phyloP scores from a whole-genome alignment of 2,113 vertebrate species.

The Mastomys natalensis region DNA sequence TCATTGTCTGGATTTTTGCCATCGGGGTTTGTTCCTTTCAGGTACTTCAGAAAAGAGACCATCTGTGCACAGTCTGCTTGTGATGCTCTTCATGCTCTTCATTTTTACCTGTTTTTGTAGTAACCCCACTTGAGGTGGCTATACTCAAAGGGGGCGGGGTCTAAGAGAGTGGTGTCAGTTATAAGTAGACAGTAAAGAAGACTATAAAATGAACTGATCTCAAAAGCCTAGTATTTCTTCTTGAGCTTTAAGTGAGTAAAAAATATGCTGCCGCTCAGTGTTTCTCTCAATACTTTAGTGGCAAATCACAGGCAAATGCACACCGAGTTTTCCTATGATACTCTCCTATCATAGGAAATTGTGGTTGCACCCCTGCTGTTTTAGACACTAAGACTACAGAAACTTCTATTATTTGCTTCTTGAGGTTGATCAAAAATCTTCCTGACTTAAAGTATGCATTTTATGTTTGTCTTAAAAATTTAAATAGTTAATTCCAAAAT shows the following conservation, averaged over 20 bases:
- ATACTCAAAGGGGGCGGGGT: too few relatives aligned
- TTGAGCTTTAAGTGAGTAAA: conserved; percentile 41
- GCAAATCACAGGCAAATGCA: conserved; percentile 20
- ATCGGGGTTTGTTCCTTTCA: neutral
- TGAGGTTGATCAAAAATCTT: conserved; percentile 14
- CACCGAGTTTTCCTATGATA: neutral
- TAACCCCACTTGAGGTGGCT: neutral
- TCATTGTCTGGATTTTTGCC: neutral
- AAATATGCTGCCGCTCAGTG: conserved; percentile 2
- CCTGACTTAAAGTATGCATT: conserved; percentile 18
- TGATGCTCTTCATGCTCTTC: neutral
- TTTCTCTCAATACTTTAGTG: neutral
- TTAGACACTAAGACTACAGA: neutral
- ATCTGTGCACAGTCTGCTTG: neutral
- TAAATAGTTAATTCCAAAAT: conserved; percentile 30
- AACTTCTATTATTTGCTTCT: neutral
- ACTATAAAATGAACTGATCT: neutral
- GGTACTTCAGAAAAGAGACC: neutral
- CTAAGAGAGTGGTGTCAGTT: neutral
- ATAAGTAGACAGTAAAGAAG: neutral
- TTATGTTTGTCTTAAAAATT: conserved; percentile 6
- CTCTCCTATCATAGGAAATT: neutral
- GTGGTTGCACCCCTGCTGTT: neutral
- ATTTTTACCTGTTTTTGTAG: neutral
- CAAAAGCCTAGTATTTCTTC: neutral